Evolutionary conservation across 2,113 vertebrate genomes (phyloP).

Genomic region (Eidolon helvum): DNA sequence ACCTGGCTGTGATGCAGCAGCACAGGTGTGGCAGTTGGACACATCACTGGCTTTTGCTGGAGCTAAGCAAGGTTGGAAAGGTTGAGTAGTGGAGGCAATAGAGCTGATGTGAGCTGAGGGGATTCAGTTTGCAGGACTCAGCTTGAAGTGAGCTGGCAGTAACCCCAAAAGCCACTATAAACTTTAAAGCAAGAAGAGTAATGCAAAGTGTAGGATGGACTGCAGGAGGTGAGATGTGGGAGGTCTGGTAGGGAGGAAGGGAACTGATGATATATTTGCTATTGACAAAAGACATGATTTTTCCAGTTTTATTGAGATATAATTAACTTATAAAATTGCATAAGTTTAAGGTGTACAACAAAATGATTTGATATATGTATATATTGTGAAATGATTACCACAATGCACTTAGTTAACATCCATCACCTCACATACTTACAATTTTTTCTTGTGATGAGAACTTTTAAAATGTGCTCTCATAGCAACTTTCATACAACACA

Average conservation of each 20-base stretch:
- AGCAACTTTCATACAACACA: neutral
- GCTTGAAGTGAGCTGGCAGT: neutral
- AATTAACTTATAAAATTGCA: neutral
- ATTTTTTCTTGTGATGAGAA: neutral
- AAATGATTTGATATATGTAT: neutral
- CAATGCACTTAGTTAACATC: neutral
- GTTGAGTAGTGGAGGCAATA: neutral
- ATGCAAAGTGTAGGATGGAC: neutral
- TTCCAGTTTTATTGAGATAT: neutral
- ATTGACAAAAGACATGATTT: neutral
- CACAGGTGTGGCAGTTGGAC: neutral
- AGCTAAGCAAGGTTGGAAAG: neutral
- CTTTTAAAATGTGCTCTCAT: neutral
- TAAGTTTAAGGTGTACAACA: neutral
- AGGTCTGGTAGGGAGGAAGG: neutral
- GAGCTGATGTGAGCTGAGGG: neutral
- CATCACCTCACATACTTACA: neutral
- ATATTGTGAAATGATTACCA: neutral
- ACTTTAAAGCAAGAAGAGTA: neutral
- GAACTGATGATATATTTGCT: neutral
- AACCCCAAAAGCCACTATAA: neutral
- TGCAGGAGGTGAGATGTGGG: neutral
- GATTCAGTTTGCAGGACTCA: neutral
- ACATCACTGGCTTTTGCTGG: neutral
- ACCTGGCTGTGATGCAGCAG: neutral